These are phyloP conservation scores for Apus apus DNA, from an alignment of 2,113 vertebrate genomes.

Conservation along the genomic window DNA sequence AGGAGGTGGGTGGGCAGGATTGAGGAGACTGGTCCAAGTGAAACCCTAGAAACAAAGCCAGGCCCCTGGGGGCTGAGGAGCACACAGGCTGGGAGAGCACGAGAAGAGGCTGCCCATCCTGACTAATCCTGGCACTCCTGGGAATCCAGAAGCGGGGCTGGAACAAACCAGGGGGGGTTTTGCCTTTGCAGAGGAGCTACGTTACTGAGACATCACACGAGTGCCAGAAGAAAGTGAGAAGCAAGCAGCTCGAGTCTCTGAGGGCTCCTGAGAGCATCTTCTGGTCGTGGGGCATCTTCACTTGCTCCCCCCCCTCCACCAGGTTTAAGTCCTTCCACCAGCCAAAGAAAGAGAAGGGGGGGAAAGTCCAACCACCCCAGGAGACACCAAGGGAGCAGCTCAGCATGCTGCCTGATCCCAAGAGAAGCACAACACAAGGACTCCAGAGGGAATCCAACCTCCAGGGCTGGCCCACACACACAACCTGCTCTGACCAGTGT, in stretches of 20 bases:
- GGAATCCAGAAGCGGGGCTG: background rate
- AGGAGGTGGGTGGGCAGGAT: background rate
- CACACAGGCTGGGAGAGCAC: rapidly evolving
- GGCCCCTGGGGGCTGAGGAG: background rate
- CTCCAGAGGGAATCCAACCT: background rate
- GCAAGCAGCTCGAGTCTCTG: background rate
- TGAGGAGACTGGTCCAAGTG: rapidly evolving
- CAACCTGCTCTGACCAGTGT: rapidly evolving
- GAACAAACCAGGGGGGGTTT: background rate
- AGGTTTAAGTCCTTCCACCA: background rate
- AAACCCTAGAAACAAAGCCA: background rate
- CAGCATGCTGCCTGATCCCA: background rate
- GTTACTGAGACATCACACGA: rapidly evolving
- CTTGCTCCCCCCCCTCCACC: background rate
- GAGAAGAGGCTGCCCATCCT: background rate
- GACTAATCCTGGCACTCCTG: background rate
- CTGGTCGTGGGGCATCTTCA: rapidly evolving
- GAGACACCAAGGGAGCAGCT: background rate
- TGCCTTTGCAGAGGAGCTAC: background rate
- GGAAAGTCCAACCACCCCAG: rapidly evolving
- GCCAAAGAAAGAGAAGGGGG: background rate
- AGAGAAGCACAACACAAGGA: background rate
- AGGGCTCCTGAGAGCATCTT: rapidly evolving
- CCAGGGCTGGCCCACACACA: background rate
- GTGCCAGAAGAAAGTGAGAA: background rate